Evolutionary conservation across 2,797 vertebrate genomes (phyloP), one percentile per base, ranked within the genome.

Genomic region (Lerista edwardsae): DNA sequence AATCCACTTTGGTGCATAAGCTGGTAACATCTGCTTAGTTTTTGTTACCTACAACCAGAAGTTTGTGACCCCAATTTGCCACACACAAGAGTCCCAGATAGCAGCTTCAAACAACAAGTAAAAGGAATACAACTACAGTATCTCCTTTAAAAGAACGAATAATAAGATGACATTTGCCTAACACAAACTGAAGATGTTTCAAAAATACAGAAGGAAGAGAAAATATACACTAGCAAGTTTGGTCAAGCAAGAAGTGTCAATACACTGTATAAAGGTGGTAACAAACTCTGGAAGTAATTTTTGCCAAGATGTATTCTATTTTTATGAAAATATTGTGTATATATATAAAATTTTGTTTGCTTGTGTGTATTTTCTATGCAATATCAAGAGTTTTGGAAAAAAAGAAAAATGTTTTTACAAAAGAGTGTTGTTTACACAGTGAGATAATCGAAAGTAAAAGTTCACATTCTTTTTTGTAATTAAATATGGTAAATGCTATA

Each of bases 241-340:
- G 91, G 92, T 93, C 94, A 91, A 93, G 75, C 90, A 87, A 91
- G 75, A 83, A 86, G 90, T 85, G 95, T 96, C 96, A 91, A 94
- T 94, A 96, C 96, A 96, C 96, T 97, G 96, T 96, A 96, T 90
- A 87, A n/a, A 89, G 91, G 87, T 86, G 88, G 88, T 90, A 91
- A 92, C 78, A 91, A 81, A 95, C 91, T 94, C 92, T 95, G 90
- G 94, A 94, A 95, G 92, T 95, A 92, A 95, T 95, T 93, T 84
- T 96, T 96, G 92, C 91, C 92, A 95, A 98, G 98, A 97, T 99
- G 98, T 98, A 98, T 97, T 99, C 97, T 98, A 97, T 98, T 98
- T 98, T 97, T 96, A 97, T 96, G 94, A 95, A 92, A 95, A 88
- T 98, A 91, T 98, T 96, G 98, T 97, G 97, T 93, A 57, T 79